Base-by-base conservation (phyloP, 2,113 vertebrate genomes). In the Fukomys damarensis region DNA sequence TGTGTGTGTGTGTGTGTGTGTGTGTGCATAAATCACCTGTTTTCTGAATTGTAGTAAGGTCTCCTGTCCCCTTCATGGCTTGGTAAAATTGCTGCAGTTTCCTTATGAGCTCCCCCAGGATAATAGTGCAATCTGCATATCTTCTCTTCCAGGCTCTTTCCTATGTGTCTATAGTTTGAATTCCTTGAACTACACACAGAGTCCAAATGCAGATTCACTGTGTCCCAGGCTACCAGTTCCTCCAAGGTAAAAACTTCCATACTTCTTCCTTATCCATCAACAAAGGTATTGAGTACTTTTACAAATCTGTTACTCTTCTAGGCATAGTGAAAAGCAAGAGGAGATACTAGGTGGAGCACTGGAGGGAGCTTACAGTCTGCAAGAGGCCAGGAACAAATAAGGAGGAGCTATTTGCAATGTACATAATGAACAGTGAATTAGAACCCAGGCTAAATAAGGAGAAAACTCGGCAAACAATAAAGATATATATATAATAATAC, bases 211-310 rank as follows among this genome's bases (percentile, higher is more conserved):
- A 93, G 86, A 95, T 86, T 97, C 97, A 4, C 61, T 99, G 89
- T 99, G 99, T 93, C 99, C 99, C 22, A 43, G 77, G 2, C 97
- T 99, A 7, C 99, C 99, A 1, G 98, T 99, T 94, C 98, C 99
- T 90, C 97, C 98, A 74, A 99, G 99, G 99, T 99, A 98, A 97
- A 96, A 52, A 5, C 76, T 83, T 93, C 52, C 14, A 0, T 41
- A 7, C 1, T 11, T 80, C 49, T 82, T 90, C 16, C 61, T 96
- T 66, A 24, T 41, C 13, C 30, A 8, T 79, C 49, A 56, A 16
- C 43, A 52, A 9, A 79, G 65, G 19, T 77, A 32, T 0, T 30
- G 56, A 9, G 43, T 38, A 3, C 41, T 52, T 61, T 38, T 0
- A 38, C 20, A 9, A 9, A 7, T 54, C 81, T 76, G 7, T 85